Conservation (phyloP, 2,888 invertebrate species). For the Adela reaumurella region DNA sequence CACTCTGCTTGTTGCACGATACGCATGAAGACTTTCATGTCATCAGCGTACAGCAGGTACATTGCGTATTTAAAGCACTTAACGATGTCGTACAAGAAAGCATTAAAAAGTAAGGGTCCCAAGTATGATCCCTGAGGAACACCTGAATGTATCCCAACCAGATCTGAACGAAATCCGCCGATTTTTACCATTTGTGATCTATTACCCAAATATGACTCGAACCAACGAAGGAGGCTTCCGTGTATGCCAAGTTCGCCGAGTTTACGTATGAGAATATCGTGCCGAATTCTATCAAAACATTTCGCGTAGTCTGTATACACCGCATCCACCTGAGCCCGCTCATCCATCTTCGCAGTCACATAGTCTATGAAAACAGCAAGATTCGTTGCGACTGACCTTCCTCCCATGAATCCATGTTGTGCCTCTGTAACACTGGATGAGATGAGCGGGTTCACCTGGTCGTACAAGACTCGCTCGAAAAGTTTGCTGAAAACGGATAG, state of each 20-base stretch:
- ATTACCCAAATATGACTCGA: conserved; percentile 9
- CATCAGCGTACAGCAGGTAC: conserved; percentile 10
- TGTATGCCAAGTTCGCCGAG: conserved; percentile 6
- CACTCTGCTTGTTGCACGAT: neutral
- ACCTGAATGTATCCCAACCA: conserved; percentile 7
- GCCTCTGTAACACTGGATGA: no score
- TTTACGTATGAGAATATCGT: neutral
- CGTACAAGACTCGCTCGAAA: no score
- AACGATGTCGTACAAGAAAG: conserved; percentile 7
- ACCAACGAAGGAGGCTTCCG: conserved; percentile 9
- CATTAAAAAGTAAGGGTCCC: conserved; percentile 9
- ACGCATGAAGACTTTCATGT: conserved; percentile 5
- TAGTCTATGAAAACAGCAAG: no score
- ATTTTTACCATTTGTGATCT: conserved; percentile 8
- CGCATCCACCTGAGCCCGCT: conserved; percentile 3
- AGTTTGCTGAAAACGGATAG: no score
- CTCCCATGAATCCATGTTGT: no score
- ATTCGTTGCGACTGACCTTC: no score
- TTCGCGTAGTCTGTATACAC: conserved; percentile 2
- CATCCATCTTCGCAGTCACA: no score
- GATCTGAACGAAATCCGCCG: conserved; percentile 7
- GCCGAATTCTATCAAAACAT: neutral
- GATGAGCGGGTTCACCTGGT: no score
- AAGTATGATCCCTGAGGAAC: conserved; percentile 11
- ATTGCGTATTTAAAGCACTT: neutral